phyloP scores from a whole-genome alignment of 2,113 vertebrate species.

The Myrmecobius fasciatus region DNA sequence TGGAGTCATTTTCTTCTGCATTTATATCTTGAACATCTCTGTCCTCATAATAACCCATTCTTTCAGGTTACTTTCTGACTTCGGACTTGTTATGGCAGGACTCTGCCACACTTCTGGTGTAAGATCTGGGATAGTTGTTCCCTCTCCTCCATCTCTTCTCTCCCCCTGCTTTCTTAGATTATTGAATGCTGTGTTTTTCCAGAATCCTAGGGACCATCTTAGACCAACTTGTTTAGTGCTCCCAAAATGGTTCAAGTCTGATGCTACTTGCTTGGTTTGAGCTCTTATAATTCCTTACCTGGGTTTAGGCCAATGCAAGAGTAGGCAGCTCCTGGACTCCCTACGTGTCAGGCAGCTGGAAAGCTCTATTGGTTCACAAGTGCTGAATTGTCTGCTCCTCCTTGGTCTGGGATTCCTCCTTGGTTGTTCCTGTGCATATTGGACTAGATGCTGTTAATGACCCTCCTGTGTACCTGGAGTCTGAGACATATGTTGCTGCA shows the following conservation, averaged over 20 bases:
- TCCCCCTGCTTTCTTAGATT: neutral
- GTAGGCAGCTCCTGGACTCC: neutral
- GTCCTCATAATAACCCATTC: neutral
- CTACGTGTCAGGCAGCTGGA: neutral
- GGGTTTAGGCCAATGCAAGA: neutral
- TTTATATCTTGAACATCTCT: neutral
- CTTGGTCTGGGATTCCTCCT: neutral
- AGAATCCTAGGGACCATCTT: neutral
- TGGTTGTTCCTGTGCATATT: neutral
- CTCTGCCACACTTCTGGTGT: neutral
- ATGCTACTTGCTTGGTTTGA: neutral
- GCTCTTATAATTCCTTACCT: neutral
- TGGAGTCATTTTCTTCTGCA: neutral
- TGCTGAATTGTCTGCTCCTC: no score
- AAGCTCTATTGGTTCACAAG: neutral
- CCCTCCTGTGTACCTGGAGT: neutral
- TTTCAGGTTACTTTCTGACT: neutral
- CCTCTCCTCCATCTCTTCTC: no score
- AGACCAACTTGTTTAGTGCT: neutral
- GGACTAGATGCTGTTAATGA: neutral
- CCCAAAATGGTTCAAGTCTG: neutral
- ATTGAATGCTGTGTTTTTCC: neutral
- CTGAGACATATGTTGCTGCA: neutral
- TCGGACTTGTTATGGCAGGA: neutral
- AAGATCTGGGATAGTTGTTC: neutral